Base-by-base conservation (phyloP, 2,113 vertebrate genomes). In the Sinocyclocheilus maitianheensis region DNA sequence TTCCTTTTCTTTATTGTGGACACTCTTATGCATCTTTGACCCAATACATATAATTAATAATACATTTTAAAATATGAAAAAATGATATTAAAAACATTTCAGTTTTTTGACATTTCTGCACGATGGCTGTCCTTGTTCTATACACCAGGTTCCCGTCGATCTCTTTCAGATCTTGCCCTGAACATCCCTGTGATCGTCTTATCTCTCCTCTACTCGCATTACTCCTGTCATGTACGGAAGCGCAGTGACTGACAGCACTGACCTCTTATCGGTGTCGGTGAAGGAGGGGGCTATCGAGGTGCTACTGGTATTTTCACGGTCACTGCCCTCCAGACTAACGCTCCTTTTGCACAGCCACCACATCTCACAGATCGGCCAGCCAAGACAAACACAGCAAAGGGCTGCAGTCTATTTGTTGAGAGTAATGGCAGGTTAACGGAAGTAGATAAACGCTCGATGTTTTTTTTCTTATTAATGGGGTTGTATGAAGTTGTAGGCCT, bases 231-330 rank as follows among this genome's bases (percentile, higher is more conserved):
- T n/a, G 46, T 30, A 72, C 55, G 62, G 85, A 83, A 83, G 43
- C 75, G 0, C 53, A 3, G 82, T 24, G 51, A 80, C 75, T 78
- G 72, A 62, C 77, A 43, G 26, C 43, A 9, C 53, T 14, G 74
- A 80, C 55, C 24, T 78, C 78, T 85, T 89, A 89, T 89, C 84
- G 40, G 77, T 22, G n/a, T 43, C 4, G 9, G 60, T 63, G 85
- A 60, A 80, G 74, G 22, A 84, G 81, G 86, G 58, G 84, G 77
- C 86, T 51, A 74, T 51, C 82, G 34, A 74, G 0, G 11, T 53
- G 82, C 88, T 89, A 87, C 88, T 78, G 79, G 84, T 89, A 75
- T 81, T 87, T 82, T 87, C 84, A 84, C 53, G 86, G 84, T 85
- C 76, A 89, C 37, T 84, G 85, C 37, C 51, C 63, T 72, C 3